Percentiles rank a stretch among this genome's conserved stretches.
Conservation (phyloP, 2,113 vertebrate species). For the chimpanzee (Pan troglodytes) region NHGRI_mPanTro3-v2.1_pri NC_072398.2:74336501-74337000, state of each 20-base stretch:
- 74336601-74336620: not conserved
- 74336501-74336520: not conserved
- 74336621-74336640: not conserved
- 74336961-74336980: not conserved
- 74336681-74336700: not conserved
- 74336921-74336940: conserved; percentile 6
- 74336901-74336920: not conserved
- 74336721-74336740: not conserved
- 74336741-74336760: not conserved
- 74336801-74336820: not conserved
- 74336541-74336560: not conserved
- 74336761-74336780: not conserved
- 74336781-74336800: not conserved
- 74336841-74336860: not conserved
- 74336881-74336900: not conserved
- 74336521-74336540: not conserved
- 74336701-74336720: not conserved
- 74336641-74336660: not conserved
- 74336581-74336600: not conserved
- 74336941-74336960: not conserved
- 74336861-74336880: not conserved
- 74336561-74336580: no score
- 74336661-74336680: not conserved
- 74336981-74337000: no score
- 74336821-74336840: not conserved